Evolutionary conservation across 2,797 vertebrate species (phyloP).

Genomic region (Arrhamphus sclerolepis): DNA sequence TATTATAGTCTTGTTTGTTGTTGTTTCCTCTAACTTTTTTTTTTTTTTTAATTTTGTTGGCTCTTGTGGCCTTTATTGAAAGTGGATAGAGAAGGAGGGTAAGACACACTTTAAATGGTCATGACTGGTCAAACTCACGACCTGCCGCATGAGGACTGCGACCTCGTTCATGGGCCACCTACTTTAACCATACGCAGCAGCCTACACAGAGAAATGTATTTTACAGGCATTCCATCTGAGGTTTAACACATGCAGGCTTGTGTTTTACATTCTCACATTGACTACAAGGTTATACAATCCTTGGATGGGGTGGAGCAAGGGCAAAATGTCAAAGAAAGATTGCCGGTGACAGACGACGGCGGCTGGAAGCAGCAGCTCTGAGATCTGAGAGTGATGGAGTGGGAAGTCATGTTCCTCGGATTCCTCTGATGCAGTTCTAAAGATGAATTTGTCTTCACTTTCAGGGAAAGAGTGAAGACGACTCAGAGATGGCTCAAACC

Average conservation of each 20-base stretch:
- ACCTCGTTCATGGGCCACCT: too few species aligned
- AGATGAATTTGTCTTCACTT: conserved; percentile 16
- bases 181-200: too few species aligned
- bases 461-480: conserved; percentile 83
- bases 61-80: too few species aligned
- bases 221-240: too few species aligned
- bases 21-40: too few species aligned
- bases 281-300: not conserved
- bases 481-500: conserved; percentile 77
- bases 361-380: not conserved
- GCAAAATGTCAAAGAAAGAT: not conserved
- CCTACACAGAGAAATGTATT: too few species aligned
- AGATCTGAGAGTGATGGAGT: not conserved
- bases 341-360: not conserved
- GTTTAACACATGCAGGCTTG: not conserved
- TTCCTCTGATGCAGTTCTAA: not conserved
- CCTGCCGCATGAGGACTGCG: too few species aligned
- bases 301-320: not conserved
- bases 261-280: not conserved
- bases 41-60: too few species aligned
- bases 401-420: not conserved
- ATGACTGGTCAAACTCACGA: too few species aligned
- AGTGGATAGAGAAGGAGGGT: too few species aligned
- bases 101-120: too few species aligned
- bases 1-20: too few species aligned